Conservation (phyloP, 2,113 vertebrate species). For the Tenrec ecaudatus region DNA sequence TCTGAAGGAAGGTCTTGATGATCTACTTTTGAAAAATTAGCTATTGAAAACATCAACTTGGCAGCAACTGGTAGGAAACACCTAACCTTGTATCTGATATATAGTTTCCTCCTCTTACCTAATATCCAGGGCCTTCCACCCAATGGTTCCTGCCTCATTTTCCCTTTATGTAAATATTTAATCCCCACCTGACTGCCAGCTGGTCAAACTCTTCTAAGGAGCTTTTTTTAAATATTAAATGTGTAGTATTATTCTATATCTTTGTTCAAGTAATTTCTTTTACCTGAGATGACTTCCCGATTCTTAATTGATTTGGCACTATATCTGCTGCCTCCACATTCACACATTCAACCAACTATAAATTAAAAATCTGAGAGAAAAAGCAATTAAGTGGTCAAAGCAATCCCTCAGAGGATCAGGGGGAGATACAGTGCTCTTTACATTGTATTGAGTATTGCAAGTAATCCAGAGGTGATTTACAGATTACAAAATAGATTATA, state of each 20-base stretch:
- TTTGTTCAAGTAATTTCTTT: constrained; percentile 43
- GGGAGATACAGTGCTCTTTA: too few relatives aligned
- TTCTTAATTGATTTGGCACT: not conserved
- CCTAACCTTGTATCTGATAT: not conserved
- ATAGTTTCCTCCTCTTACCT: not conserved
- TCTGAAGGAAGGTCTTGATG: not conserved
- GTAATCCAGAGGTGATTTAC: too few relatives aligned
- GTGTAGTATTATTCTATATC: not conserved
- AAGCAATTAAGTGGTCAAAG: too few relatives aligned
- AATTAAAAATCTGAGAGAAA: too few relatives aligned
- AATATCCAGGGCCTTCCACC: not conserved
- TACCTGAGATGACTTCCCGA: constrained; percentile 28
- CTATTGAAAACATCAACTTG: not conserved
- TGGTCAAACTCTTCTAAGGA: constrained; percentile 25
- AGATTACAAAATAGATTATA: too few relatives aligned
- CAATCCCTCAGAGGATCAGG: too few relatives aligned
- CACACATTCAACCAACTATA: too few relatives aligned
- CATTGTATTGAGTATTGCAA: too few relatives aligned
- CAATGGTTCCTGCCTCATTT: constrained; percentile 31
- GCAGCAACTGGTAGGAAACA: not conserved
- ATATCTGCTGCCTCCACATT: too few relatives aligned
- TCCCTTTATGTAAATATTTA: constrained; percentile 48
- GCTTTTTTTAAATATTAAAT: constrained; percentile 43
- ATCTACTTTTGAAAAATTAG: not conserved
- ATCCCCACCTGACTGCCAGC: not conserved